Evolutionary conservation across 2,888 invertebrate species (phyloP).

Genomic region (Xanthostigma xanthostigma): DNA sequence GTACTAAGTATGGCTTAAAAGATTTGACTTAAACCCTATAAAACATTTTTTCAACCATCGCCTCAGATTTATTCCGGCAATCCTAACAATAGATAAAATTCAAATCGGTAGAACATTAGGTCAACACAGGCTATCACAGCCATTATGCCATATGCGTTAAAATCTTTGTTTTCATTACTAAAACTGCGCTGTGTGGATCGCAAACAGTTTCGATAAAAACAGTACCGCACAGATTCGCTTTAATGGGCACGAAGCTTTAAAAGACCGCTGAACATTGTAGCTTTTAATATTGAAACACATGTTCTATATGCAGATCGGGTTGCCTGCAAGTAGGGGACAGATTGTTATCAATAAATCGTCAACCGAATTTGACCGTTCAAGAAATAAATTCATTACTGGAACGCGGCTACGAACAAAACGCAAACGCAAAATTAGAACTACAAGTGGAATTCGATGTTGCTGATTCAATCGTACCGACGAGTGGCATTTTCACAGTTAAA

Average conservation of each 20-base stretch:
- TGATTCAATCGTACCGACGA: slow-evolving; percentile 78
- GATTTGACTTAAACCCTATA: neutral
- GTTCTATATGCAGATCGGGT: slow-evolving; percentile 38
- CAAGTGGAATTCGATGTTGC: slow-evolving; percentile 84
- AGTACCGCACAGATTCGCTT: no score
- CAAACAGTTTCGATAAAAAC: no score
- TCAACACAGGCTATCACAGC: no score
- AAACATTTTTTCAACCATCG: neutral
- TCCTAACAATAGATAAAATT: no score
- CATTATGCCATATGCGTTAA: no score
- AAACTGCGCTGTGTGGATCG: no score
- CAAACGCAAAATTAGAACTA: slow-evolving; percentile 52
- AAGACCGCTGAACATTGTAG: no score
- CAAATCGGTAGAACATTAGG: no score
- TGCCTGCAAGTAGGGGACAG: slow-evolving; percentile 69
- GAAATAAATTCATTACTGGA: slow-evolving; percentile 36
- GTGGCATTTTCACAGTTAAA: slow-evolving; percentile 82
- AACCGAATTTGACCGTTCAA: slow-evolving; percentile 46
- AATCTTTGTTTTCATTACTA: no score
- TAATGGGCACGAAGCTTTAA: no score
- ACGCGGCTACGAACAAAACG: slow-evolving; percentile 34
- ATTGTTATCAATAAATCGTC: slow-evolving; percentile 70
- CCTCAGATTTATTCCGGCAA: no score
- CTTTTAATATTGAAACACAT: no score
- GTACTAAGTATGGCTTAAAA: neutral